These are phyloP conservation scores for Drosophila heteroneura DNA, from an alignment of 2,888 invertebrate species.

Conservation along the genomic window DNA sequence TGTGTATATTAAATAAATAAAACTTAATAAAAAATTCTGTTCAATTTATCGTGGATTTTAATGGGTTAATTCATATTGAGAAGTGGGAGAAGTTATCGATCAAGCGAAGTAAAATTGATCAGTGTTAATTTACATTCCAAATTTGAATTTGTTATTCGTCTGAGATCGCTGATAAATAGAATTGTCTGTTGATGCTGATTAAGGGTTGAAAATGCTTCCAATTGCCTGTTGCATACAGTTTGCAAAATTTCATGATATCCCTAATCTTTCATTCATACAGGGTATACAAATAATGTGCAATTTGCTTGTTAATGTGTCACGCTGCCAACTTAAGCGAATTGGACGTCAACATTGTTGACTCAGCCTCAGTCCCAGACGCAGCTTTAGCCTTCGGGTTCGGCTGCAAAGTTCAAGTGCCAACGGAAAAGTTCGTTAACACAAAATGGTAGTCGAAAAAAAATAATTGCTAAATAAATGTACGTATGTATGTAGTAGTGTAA, in stretches of 20 bases:
- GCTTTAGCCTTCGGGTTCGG: slow-evolving; percentile 35
- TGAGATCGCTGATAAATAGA: neutral
- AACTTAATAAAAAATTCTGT: neutral
- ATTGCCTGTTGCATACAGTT: neutral
- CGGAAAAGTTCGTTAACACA: slow-evolving; percentile 72
- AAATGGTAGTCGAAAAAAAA: slow-evolving; percentile 41
- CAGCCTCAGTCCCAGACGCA: slow-evolving; percentile 15
- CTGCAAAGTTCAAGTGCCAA: slow-evolving; percentile 58
- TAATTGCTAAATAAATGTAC: neutral
- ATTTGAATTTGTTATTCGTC: neutral
- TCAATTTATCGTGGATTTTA: neutral
- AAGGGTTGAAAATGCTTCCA: neutral
- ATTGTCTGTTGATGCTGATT: neutral
- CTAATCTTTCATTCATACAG: neutral
- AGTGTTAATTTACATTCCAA: neutral
- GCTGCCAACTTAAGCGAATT: slow-evolving; percentile 33
- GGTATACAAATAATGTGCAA: slow-evolving; percentile 4
- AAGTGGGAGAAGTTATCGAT: neutral
- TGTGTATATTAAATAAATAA: neutral
- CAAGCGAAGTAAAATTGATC: neutral
- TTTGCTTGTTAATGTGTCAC: slow-evolving; percentile 25
- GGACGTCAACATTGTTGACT: slow-evolving; percentile 45
- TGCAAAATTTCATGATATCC: neutral
- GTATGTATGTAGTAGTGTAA: slow-evolving; percentile 20
- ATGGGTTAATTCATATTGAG: neutral